These are phyloP conservation scores for Lutraria lutraria DNA, from an alignment of 2,888 invertebrate genomes.

Conservation along the genomic window DNA sequence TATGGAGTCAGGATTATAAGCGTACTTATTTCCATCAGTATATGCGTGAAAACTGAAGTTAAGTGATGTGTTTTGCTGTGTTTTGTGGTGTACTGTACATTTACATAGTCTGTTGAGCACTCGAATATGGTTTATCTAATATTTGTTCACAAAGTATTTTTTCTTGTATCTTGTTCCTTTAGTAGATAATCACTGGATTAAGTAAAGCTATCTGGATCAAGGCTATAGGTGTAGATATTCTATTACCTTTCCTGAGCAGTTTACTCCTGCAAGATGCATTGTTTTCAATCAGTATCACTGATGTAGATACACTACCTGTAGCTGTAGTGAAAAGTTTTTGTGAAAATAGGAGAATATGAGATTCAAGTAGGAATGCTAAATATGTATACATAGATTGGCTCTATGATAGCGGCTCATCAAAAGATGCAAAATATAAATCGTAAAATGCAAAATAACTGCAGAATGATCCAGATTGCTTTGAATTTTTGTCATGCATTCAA, in stretches of 20 bases:
- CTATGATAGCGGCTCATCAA: not conserved
- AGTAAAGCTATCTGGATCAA: slow-evolving; percentile 16
- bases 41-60: not conserved
- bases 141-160: slow-evolving; percentile 40
- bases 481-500: slow-evolving; percentile 32
- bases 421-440: not conserved
- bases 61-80: not conserved
- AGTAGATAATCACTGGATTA: slow-evolving; percentile 31
- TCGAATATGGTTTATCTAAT: slow-evolving; percentile 35
- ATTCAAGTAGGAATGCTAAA: slow-evolving; percentile 4
- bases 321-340: not conserved
- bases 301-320: not conserved
- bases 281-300: not conserved
- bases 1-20: not conserved
- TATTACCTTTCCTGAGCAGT: not conserved
- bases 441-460: not conserved
- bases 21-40: not conserved
- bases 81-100: slow-evolving; percentile 11
- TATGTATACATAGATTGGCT: not conserved
- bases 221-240: not conserved
- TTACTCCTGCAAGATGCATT: not conserved
- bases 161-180: slow-evolving; percentile 34
- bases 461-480: slow-evolving; percentile 20
- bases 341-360: not conserved
- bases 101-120: slow-evolving; percentile 38